Evolutionary conservation across 2,888 invertebrate genomes (phyloP).

Genomic region (Calameuta filiformis): DNA sequence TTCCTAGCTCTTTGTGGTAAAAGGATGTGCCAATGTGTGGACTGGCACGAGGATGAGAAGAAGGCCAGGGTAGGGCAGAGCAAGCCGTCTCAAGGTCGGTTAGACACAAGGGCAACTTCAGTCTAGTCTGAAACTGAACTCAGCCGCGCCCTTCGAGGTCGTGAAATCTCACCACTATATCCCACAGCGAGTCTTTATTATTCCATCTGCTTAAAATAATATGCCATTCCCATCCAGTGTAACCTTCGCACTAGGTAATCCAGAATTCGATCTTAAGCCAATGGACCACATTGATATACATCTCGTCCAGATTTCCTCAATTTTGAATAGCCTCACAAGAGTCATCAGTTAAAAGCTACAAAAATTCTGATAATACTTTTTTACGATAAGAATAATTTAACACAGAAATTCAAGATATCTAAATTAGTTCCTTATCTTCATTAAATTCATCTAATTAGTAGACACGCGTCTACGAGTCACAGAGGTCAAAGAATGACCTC

Average conservation of each 20-base stretch:
- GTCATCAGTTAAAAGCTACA: neutral
- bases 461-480: neutral
- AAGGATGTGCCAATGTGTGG: constrained; percentile 36
- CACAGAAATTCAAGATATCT: too few species aligned
- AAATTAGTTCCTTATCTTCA: too few species aligned
- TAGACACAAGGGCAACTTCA: constrained; percentile 61
- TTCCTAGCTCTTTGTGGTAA: constrained; percentile 41
- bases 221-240: constrained; percentile 23
- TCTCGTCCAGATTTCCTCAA: neutral
- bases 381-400: neutral
- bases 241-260: constrained; percentile 28
- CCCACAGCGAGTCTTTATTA: constrained; percentile 30
- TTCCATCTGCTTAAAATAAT: constrained; percentile 28
- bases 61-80: constrained; percentile 44
- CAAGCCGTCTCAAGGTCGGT: constrained; percentile 59
- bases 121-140: constrained; percentile 51
- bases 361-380: neutral
- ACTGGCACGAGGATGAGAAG: constrained; percentile 32
- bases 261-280: neutral
- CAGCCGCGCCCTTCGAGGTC: constrained; percentile 62
- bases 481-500: neutral
- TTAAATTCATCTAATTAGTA: neutral
- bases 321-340: neutral
- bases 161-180: constrained; percentile 40
- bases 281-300: neutral